Conservation (phyloP, 2,113 vertebrate species). For the Lophochroa leadbeateri region DNA sequence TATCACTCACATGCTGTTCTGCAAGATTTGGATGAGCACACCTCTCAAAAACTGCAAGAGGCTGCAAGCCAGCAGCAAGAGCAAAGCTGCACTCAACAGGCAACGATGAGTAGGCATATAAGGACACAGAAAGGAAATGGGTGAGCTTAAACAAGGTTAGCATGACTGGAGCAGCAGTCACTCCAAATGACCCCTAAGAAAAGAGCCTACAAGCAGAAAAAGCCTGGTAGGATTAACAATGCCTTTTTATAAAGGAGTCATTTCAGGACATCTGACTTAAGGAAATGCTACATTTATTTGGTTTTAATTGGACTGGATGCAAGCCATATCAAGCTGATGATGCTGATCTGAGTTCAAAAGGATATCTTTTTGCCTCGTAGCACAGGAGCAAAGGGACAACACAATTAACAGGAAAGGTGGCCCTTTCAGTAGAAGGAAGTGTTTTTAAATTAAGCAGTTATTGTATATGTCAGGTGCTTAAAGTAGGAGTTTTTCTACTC, state of each 20-base stretch:
- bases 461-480: not conserved
- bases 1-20: constrained; percentile 11
- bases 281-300: constrained; percentile 27
- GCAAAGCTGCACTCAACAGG: not conserved
- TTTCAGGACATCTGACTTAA: constrained; percentile 27
- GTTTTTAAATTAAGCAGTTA: not conserved
- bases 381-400: not conserved
- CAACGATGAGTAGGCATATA: not conserved
- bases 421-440: not conserved
- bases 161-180: not conserved
- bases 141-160: not conserved
- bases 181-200: not conserved
- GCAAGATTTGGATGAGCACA: constrained; percentile 13
- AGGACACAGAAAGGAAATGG: constrained; percentile 7
- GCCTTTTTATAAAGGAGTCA: not conserved
- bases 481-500: not conserved
- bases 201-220: not conserved
- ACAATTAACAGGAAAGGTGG: not conserved
- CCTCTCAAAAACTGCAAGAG: not conserved
- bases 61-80: not conserved
- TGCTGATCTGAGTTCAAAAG: not conserved
- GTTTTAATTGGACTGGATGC: constrained; percentile 47
- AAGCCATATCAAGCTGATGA: constrained; percentile 16
- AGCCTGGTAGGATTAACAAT: not conserved
- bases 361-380: not conserved